Base-by-base conservation (phyloP, 2,797 vertebrate genomes). In the Betta splendens region DNA sequence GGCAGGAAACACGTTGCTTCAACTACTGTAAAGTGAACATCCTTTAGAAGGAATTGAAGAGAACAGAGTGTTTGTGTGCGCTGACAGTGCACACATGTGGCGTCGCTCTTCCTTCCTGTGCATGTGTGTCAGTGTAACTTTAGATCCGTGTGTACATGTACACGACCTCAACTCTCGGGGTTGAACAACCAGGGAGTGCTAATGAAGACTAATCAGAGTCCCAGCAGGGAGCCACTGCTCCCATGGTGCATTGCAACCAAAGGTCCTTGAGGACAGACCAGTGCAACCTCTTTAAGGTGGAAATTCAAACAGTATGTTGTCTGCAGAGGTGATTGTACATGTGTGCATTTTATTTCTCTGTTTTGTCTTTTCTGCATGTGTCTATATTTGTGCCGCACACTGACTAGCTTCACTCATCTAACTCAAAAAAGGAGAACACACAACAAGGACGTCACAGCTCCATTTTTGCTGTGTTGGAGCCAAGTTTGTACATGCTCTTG, bases 171-270 rank as follows among this genome's bases (percentile, higher is more conserved):
- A 21, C 25, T 58, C 75, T 71, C 81, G 31, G n/a, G 13, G 53
- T 79, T 21, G 63, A 68, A 29, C 73, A 48, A 58, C 69, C 23
- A 66, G 78, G 78, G 84, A 87, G 50, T n/a, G 25, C 53, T 87
- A 90, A 89, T 88, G 64, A 69, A 67, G 46, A 44, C 56, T 89
- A 89, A 89, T 86, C 62, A 75, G 49, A 15, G 53, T 70, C 80
- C 75, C 80, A 9, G 53, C 36, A 67, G 87, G 69, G 74, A 76
- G 58, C 16, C 39, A 21, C 43, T 52, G 40, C 35, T 77, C 73
- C 78, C 72, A 64, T 36, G 61, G 36, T 28, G 61, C 63, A 45
- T 10, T 55, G 52, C 52, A 50, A 59, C 22, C 7, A 32, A 45
- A 53, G 32, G 37, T 42, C 56, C 66, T 52, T 18, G 18, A 72